These are phyloP conservation scores for Siderastrea siderea DNA, from an alignment of 92 coral and sea anemone genomes.

Conservation along the genomic window DNA sequence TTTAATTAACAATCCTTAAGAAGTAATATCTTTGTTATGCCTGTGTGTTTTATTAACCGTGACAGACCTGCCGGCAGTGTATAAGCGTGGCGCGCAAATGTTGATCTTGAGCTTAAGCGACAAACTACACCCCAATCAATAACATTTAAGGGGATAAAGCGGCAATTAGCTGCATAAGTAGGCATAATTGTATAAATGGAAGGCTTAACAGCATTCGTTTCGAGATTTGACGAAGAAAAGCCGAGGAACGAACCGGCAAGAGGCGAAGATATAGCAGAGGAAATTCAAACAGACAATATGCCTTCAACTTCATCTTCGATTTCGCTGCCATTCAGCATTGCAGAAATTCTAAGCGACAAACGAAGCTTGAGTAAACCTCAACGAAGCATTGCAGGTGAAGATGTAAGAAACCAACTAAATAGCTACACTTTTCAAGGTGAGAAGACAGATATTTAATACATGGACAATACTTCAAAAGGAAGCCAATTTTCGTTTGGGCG, in stretches of 20 bases:
- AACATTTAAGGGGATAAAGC: constrained; percentile 6
- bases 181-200: constrained; percentile 67
- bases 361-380: constrained; percentile 8
- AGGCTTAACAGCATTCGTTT: constrained; percentile 91
- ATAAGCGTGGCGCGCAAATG: neutral
- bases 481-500: neutral
- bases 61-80: constrained; percentile 22
- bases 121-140: constrained; percentile 2
- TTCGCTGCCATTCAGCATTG: constrained; percentile 84
- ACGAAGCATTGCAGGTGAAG: neutral
- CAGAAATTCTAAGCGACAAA: constrained; percentile 78
- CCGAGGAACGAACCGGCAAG: neutral
- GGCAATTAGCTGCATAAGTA: constrained; percentile 21
- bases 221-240: constrained; percentile 79
- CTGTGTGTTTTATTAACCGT: constrained; percentile 59
- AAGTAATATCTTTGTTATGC: constrained; percentile 49
- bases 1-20: constrained; percentile 80
- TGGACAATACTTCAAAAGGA: neutral
- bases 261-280: neutral
- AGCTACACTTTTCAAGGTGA: constrained; percentile 21
- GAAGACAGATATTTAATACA: neutral
- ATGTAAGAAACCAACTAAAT: neutral
- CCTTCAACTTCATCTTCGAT: constrained; percentile 5
- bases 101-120: neutral
- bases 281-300: constrained; percentile 10